phyloP scores from a whole-genome alignment of 1,140 invertebrate species.

The Cydia pomonella region DNA sequence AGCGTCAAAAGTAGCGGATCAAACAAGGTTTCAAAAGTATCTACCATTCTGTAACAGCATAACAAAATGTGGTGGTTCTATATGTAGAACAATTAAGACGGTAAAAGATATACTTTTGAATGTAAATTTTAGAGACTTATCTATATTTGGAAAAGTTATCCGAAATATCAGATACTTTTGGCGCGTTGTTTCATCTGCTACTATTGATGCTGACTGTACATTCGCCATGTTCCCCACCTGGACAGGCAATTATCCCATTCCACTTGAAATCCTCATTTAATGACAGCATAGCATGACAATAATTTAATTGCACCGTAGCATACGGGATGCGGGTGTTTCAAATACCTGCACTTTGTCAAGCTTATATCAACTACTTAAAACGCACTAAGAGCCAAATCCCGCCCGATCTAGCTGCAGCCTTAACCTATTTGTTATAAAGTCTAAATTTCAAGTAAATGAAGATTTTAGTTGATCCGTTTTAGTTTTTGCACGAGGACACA shows the following conservation, averaged over 20 bases:
- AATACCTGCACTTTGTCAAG: neutral
- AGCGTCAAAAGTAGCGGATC: no score
- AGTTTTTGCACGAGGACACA: neutral
- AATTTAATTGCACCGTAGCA: neutral
- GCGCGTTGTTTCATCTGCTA: no score
- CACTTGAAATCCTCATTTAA: neutral
- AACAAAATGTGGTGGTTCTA: no score
- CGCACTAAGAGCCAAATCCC: neutral
- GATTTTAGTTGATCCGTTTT: neutral
- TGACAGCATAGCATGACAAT: slow-evolving; percentile 1
- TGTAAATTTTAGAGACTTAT: no score
- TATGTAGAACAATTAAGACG: no score
- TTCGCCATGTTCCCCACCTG: neutral
- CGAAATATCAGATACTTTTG: no score
- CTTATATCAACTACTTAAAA: neutral
- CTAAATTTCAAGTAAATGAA: neutral
- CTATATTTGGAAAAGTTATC: no score
- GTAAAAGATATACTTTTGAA: no score
- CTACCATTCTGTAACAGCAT: no score
- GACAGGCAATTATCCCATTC: slow-evolving; percentile 1
- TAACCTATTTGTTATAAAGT: neutral
- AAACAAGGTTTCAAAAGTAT: no score
- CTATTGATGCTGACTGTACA: no score
- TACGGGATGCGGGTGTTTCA: slow-evolving; percentile 23
- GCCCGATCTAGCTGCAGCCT: neutral